Conservation (phyloP, 2,888 invertebrate genomes). For the Cephus nigrinus region DNA sequence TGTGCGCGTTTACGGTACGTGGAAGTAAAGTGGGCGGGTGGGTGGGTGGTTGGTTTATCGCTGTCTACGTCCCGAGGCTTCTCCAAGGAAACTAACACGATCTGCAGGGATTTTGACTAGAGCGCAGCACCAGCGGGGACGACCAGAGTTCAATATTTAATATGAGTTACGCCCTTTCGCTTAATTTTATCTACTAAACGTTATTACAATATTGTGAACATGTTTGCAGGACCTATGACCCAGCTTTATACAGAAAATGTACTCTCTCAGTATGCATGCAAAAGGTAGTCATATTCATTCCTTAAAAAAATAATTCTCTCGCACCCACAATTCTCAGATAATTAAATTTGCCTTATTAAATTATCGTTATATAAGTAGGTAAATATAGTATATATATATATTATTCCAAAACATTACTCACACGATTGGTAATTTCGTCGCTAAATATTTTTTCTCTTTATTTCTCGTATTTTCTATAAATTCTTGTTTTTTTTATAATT, state of each 20-base stretch:
- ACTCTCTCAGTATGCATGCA: constrained; percentile 49
- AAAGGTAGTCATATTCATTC: constrained; percentile 48
- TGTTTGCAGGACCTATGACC: constrained; percentile 52
- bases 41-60: background rate
- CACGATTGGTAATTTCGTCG: background rate
- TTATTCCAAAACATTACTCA: background rate
- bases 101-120: background rate
- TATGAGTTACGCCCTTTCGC: constrained; percentile 4
- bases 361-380: background rate
- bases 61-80: background rate
- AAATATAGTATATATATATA: background rate
- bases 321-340: background rate
- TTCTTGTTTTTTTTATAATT: background rate
- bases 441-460: background rate
- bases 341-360: background rate
- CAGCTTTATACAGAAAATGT: constrained; percentile 52
- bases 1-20: background rate
- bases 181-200: background rate
- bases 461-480: background rate
- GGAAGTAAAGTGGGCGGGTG: background rate
- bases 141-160: background rate
- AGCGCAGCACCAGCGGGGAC: background rate
- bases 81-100: background rate
- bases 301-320: constrained; percentile 20
- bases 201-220: constrained; percentile 20